Conservation (phyloP, 1,140 invertebrate genomes). For the Argopecten irradians region DNA sequence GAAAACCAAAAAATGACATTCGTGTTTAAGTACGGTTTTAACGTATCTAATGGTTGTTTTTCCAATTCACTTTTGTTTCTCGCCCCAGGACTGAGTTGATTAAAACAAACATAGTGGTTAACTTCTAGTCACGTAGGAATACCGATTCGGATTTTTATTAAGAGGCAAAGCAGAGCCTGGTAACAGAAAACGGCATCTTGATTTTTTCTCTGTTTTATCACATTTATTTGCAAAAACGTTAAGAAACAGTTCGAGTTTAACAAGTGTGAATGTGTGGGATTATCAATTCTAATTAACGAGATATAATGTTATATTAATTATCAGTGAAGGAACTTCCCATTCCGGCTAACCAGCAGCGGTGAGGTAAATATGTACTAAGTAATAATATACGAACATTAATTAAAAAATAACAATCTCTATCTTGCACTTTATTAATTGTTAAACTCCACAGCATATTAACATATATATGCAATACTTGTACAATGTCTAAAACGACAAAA, state of each 20-base stretch:
- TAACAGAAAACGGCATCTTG: not conserved
- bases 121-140: not conserved
- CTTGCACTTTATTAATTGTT: no score
- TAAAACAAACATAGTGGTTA: constrained; percentile 11
- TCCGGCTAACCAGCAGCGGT: not conserved
- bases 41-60: not conserved
- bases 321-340: not conserved
- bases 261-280: not conserved
- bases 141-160: not conserved
- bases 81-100: not conserved
- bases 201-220: not conserved
- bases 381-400: not conserved
- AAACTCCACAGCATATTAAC: no score
- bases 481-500: no score
- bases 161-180: not conserved
- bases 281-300: not conserved
- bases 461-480: no score
- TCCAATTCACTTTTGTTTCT: not conserved
- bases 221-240: not conserved
- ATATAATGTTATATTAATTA: not conserved
- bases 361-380: not conserved
- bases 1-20: not conserved
- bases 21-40: not conserved
- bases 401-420: no score
- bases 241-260: not conserved